Evolutionary conservation across 1,140 invertebrate genomes (phyloP).

Genomic region (Linepithema humile): DNA sequence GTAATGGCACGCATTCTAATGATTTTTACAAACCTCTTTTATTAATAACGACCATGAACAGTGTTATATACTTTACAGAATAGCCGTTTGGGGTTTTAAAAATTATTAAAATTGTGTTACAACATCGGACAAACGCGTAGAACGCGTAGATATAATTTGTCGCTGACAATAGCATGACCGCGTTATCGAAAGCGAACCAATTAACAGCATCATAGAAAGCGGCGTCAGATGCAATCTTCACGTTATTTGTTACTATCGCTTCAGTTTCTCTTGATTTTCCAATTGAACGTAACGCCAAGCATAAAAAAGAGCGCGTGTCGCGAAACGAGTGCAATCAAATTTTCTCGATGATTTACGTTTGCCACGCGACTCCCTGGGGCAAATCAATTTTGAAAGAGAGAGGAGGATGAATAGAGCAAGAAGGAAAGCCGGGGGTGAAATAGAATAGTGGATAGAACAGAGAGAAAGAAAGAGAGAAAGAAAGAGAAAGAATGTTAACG

Average conservation of each 20-base stretch:
- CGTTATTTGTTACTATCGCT: conserved; percentile 49
- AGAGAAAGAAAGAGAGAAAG: conserved; percentile 8
- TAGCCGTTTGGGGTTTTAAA: neutral
- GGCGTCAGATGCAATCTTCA: conserved; percentile 46
- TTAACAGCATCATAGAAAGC: conserved; percentile 48
- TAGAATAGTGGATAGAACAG: neutral
- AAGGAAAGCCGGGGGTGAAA: neutral
- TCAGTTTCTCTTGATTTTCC: conserved; percentile 50
- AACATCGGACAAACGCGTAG: neutral
- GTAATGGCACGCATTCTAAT: neutral
- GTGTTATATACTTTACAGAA: neutral
- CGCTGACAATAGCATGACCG: neutral
- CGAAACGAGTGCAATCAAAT: conserved; percentile 57
- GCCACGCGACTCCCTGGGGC: conserved; percentile 46
- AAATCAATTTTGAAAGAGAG: conserved; percentile 53
- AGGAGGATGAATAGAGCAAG: conserved; percentile 19
- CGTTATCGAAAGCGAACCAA: conserved; percentile 25
- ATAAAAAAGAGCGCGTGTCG: conserved; percentile 52
- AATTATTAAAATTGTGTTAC: neutral
- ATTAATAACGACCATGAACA: neutral
- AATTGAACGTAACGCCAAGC: conserved; percentile 48
- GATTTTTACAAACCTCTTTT: neutral
- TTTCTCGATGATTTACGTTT: conserved; percentile 56
- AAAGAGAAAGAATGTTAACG: conserved; percentile 20
- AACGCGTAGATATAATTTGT: conserved; percentile 3